Conservation (phyloP, 2,113 vertebrate genomes). For the Cinclus mexicanus region DNA sequence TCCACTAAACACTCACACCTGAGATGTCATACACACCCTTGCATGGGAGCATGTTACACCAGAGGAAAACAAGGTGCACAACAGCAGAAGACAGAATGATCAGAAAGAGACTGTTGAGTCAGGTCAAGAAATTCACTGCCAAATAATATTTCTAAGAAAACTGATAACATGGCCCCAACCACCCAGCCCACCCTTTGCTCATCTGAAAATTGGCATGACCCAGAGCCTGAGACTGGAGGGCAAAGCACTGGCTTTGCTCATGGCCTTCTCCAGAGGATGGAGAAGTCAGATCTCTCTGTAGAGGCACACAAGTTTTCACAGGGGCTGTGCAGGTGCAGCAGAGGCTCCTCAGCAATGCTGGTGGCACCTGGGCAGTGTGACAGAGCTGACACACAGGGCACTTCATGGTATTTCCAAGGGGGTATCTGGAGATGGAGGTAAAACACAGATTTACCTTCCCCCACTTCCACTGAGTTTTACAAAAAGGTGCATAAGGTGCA, state of each 20-base stretch:
- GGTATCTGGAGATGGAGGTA: not conserved
- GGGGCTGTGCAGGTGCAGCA: not conserved
- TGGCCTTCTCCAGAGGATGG: not conserved
- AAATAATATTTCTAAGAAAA: not conserved
- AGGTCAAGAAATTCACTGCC: not conserved
- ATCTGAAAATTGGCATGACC: accelerated
- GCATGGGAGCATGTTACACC: not conserved
- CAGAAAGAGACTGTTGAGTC: not conserved
- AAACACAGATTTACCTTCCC: not conserved
- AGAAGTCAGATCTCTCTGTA: not conserved
- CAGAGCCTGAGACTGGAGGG: not conserved
- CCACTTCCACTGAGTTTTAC: not conserved
- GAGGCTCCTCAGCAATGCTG: accelerated
- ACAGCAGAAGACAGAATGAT: not conserved
- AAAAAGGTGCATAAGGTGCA: not conserved
- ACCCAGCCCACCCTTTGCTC: not conserved
- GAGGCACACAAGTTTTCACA: not conserved
- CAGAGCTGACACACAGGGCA: not conserved
- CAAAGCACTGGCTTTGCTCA: not conserved
- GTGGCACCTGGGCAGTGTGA: not conserved
- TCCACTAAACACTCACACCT: accelerated
- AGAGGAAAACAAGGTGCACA: not conserved
- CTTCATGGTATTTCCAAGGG: not conserved
- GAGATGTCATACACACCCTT: not conserved
- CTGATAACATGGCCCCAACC: not conserved